These are phyloP conservation scores for Cossypha polioptera DNA, from an alignment of 2,797 vertebrate species.

Conservation along the genomic window DNA sequence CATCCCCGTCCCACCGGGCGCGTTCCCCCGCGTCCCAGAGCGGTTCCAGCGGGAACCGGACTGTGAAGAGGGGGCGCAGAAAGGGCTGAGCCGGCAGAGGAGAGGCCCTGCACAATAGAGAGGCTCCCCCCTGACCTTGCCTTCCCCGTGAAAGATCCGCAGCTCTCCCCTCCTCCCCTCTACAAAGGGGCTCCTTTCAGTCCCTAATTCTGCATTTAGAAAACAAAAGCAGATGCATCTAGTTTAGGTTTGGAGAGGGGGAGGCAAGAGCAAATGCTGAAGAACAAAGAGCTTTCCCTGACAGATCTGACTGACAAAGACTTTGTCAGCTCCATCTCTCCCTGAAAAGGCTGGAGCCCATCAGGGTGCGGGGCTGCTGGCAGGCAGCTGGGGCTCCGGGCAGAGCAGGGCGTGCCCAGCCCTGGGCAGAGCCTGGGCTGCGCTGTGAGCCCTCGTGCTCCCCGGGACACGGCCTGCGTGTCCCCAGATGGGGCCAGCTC, in stretches of 20 bases:
- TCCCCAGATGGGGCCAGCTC: accelerated
- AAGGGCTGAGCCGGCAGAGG: conserved; percentile 46
- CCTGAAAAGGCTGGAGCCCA: conserved; percentile 8
- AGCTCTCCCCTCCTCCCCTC: conserved; percentile 50
- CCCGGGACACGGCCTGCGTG: accelerated
- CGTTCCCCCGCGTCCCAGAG: neutral
- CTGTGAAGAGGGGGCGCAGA: conserved; percentile 39
- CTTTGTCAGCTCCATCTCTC: conserved; percentile 29
- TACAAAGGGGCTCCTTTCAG: conserved; percentile 51
- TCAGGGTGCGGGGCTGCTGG: conserved; percentile 8
- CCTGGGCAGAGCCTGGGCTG: neutral
- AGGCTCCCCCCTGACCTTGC: conserved; percentile 25
- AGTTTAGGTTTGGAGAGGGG: conserved; percentile 37
- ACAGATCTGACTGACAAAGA: conserved; percentile 57
- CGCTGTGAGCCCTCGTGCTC: accelerated
- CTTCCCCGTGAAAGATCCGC: conserved; percentile 42
- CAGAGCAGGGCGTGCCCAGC: neutral
- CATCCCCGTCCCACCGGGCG: accelerated
- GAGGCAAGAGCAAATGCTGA: conserved; percentile 48
- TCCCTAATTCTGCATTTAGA: conserved; percentile 58
- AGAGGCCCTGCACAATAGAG: conserved; percentile 44
- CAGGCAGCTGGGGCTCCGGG: neutral
- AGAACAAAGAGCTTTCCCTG: conserved; percentile 57
- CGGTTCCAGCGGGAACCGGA: neutral
- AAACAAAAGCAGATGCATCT: conserved; percentile 67